phyloP scores from a whole-genome alignment of 1,140 invertebrate species.

The Atopsyche davidsoni region DNA sequence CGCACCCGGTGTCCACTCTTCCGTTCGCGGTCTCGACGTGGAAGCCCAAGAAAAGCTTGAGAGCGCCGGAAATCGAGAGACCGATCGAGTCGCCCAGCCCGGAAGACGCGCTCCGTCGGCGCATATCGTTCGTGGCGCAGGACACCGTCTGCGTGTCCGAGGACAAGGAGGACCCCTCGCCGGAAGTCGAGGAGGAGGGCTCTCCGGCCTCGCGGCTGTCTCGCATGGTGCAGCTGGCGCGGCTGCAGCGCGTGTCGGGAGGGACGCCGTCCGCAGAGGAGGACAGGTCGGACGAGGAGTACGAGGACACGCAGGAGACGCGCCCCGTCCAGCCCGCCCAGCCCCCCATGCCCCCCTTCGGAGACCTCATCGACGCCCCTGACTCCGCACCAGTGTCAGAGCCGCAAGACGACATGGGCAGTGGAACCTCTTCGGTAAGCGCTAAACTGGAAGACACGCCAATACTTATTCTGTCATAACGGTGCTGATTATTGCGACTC shows the following conservation, averaged over 20 bases:
- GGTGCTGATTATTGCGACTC: too few relatives aligned
- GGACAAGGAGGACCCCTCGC: conserved; percentile 35
- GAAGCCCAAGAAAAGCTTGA: conserved; percentile 36
- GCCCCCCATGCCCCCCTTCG: conserved; percentile 40
- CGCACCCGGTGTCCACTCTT: conserved; percentile 42
- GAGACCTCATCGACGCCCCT: conserved; percentile 42
- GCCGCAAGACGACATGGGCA: conserved; percentile 29
- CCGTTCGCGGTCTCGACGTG: conserved; percentile 44
- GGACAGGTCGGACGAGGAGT: conserved; percentile 34
- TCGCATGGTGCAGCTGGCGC: conserved; percentile 43
- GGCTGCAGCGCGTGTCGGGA: conserved; percentile 36
- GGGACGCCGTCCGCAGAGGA: conserved; percentile 31
- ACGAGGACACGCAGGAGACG: conserved; percentile 40
- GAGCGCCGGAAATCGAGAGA: conserved; percentile 37
- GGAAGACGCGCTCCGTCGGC: conserved; percentile 38
- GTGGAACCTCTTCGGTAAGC: conserved; percentile 37
- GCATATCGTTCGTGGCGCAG: conserved; percentile 43
- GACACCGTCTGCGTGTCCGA: conserved; percentile 39
- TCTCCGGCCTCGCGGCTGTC: conserved; percentile 39
- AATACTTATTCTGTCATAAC: too few relatives aligned
- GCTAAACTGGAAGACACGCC: too few relatives aligned
- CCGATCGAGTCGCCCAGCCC: conserved; percentile 45
- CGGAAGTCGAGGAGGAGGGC: conserved; percentile 23
- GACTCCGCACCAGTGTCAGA: too few relatives aligned
- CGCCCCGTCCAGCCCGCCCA: conserved; percentile 33